A percentile compares a stretch with the other conserved stretches of the same genome.
Conservation (phyloP, 2,888 invertebrate species). For the Pterostichus madidus region DNA sequence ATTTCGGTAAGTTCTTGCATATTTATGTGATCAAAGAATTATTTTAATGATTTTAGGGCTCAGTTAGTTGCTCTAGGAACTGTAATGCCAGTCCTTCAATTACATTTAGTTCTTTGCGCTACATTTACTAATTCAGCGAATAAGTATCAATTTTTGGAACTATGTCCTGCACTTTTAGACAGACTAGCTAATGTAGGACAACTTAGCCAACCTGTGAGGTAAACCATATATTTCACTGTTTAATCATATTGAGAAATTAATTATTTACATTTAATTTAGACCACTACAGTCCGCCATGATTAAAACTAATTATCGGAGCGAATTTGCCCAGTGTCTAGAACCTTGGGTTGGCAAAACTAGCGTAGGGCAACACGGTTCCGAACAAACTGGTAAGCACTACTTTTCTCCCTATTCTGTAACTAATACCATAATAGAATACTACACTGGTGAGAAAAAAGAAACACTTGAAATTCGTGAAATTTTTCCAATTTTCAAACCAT, state of each 20-base stretch:
- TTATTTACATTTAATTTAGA: conserved; percentile 70
- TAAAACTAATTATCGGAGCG: conserved; percentile 81
- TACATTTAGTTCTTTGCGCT: conserved; percentile 85
- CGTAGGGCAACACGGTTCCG: conserved; percentile 75
- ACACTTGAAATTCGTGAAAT: too few species aligned
- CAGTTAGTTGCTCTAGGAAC: conserved; percentile 76
- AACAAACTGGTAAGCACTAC: conserved; percentile 73
- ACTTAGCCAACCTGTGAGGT: conserved; percentile 82
- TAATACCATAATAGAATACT: too few species aligned
- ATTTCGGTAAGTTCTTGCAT: conserved; percentile 39
- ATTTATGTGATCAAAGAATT: neutral
- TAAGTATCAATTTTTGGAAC: conserved; percentile 86
- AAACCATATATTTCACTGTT: conserved; percentile 64
- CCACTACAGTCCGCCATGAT: conserved; percentile 79
- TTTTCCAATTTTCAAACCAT: too few species aligned
- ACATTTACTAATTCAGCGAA: conserved; percentile 86
- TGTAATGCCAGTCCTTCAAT: conserved; percentile 84
- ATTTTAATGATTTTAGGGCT: conserved; percentile 39
- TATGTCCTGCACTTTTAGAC: conserved; percentile 84
- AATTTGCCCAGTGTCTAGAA: conserved; percentile 82
- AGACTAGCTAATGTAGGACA: conserved; percentile 83
- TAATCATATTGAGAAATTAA: neutral
- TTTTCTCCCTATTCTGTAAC: too few species aligned
- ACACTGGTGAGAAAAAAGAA: too few species aligned
- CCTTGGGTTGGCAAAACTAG: conserved; percentile 80